Evolutionary conservation across 2,888 invertebrate genomes (phyloP).

Genomic region (Busseola fusca): DNA sequence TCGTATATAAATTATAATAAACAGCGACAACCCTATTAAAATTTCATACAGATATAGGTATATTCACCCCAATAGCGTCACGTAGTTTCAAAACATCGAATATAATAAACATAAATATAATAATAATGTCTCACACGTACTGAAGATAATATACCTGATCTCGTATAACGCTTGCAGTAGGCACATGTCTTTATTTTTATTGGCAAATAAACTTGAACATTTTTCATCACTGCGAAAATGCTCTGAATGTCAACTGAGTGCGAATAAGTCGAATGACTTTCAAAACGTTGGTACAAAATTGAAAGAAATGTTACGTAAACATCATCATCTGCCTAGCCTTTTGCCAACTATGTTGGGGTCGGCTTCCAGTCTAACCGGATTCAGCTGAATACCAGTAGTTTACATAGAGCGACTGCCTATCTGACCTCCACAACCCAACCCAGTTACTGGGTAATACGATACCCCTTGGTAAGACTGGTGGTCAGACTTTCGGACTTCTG

Average conservation of each 20-base stretch:
- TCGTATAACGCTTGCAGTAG: conserved; percentile 25
- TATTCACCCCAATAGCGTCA: conserved; percentile 42
- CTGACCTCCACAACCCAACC: too few species aligned
- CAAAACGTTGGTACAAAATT: conserved; percentile 12
- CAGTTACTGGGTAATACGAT: too few species aligned
- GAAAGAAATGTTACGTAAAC: conserved; percentile 7
- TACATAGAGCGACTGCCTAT: too few species aligned
- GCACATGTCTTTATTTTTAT: conserved; percentile 44
- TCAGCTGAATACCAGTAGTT: too few species aligned
- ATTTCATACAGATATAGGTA: conserved; percentile 29
- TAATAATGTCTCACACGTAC: conserved; percentile 42
- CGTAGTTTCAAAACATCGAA: conserved; percentile 54
- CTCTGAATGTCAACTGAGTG: conserved; percentile 31
- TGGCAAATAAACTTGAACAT: conserved; percentile 43
- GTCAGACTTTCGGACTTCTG: too few species aligned
- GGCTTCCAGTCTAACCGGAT: too few species aligned
- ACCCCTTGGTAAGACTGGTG: too few species aligned
- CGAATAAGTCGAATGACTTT: conserved; percentile 2
- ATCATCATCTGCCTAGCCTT: too few species aligned
- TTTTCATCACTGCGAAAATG: conserved; percentile 45
- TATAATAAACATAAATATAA: conserved; percentile 44
- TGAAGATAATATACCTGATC: conserved; percentile 41
- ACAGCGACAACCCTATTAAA: conserved; percentile 29
- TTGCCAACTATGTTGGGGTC: too few species aligned
- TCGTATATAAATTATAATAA: conserved; percentile 25